Percentiles rank a stretch among this genome's conserved stretches.
Conservation (phyloP, 2,888 invertebrate species). For the Drosophila austrosaltans region DNA sequence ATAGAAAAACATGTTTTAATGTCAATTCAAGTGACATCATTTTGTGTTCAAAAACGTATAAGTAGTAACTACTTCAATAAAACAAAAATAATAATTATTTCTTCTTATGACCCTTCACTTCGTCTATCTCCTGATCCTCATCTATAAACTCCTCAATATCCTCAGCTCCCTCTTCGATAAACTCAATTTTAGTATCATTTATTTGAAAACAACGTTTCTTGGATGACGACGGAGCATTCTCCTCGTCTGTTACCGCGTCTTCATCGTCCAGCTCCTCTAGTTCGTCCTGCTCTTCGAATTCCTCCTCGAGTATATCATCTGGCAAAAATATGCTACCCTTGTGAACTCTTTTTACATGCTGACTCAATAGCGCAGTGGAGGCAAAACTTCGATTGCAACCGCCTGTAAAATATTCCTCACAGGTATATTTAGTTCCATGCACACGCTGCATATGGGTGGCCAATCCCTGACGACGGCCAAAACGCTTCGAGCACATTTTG, state of each 20-base stretch:
- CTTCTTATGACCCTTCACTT: background rate
- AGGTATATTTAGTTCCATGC: constrained; percentile 65
- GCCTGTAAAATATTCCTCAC: constrained; percentile 43
- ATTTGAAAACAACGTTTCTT: constrained; percentile 51
- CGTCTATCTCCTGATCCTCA: constrained; percentile 11
- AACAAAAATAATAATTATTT: background rate
- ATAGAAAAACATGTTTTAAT: constrained; percentile 43
- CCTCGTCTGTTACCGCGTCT: constrained; percentile 16
- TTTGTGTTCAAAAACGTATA: constrained; percentile 66
- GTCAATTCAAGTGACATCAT: constrained; percentile 63
- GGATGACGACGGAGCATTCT: constrained; percentile 41
- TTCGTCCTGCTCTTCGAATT: constrained; percentile 10
- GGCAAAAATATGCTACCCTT: constrained; percentile 27
- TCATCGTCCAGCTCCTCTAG: background rate
- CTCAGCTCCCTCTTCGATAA: constrained; percentile 29
- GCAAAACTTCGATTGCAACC: constrained; percentile 63
- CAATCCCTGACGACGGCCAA: constrained; percentile 76
- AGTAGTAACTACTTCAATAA: constrained; percentile 56
- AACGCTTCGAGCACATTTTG: constrained; percentile 70
- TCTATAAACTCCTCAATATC: constrained; percentile 19
- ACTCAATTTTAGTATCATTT: constrained; percentile 48
- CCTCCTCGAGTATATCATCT: constrained; percentile 36
- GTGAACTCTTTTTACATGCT: constrained; percentile 60
- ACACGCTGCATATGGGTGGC: constrained; percentile 73
- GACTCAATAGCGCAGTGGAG: constrained; percentile 44